These are phyloP conservation scores for Zoanthus gigantus DNA, from an alignment of 92 coral and sea anemone genomes.

Conservation along the genomic window DNA sequence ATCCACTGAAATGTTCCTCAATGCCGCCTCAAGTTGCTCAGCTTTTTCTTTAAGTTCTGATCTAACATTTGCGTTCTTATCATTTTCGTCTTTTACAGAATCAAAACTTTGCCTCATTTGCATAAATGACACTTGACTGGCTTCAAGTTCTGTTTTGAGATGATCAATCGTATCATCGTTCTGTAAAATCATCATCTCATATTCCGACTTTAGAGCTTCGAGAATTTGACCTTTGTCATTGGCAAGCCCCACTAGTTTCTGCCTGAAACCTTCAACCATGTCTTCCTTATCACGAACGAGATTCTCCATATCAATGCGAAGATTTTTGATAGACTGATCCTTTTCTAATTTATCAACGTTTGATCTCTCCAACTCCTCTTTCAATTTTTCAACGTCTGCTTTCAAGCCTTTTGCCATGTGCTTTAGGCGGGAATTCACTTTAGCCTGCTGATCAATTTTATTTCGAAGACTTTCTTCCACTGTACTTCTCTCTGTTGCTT, in stretches of 20 bases:
- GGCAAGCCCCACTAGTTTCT: slow-evolving; percentile 54
- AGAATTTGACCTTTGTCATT: slow-evolving; percentile 56
- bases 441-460: slow-evolving; percentile 62
- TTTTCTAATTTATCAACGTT: slow-evolving; percentile 63
- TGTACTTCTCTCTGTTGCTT: slow-evolving; percentile 46
- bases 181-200: slow-evolving; percentile 39
- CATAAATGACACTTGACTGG: slow-evolving; percentile 12
- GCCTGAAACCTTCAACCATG: slow-evolving; percentile 65
- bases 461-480: slow-evolving; percentile 30
- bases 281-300: slow-evolving; percentile 76
- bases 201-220: slow-evolving; percentile 41
- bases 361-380: slow-evolving; percentile 46
- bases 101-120: slow-evolving; percentile 17
- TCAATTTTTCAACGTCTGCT: slow-evolving; percentile 52
- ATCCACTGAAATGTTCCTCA: slow-evolving; percentile 17
- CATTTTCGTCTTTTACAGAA: slow-evolving; percentile 24
- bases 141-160: slow-evolving; percentile 49
- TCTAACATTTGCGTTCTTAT: slow-evolving; percentile 42
- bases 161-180: slow-evolving; percentile 42
- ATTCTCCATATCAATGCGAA: slow-evolving; percentile 72
- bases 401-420: slow-evolving; percentile 68
- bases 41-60: slow-evolving; percentile 33
- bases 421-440: slow-evolving; percentile 65
- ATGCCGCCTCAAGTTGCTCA: slow-evolving; percentile 36
- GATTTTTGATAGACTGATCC: slow-evolving; percentile 69